Conservation (phyloP, 2,113 vertebrate species). For the Steatornis caripensis region DNA sequence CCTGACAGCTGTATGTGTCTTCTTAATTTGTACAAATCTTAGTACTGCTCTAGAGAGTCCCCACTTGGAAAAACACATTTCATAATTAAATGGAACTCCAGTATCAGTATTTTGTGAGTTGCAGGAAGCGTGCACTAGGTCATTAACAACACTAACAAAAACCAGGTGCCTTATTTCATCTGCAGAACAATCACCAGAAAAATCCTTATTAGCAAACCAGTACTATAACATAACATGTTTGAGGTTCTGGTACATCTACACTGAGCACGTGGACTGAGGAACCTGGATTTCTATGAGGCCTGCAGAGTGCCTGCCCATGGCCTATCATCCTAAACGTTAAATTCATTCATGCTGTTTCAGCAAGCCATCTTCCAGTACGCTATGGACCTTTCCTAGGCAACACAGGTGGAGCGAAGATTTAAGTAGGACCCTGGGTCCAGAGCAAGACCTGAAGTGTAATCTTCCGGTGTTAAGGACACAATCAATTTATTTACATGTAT, state of each 20-base stretch:
- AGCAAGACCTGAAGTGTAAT: neutral
- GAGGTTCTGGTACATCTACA: neutral
- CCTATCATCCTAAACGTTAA: neutral
- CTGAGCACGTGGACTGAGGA: neutral
- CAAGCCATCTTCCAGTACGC: neutral
- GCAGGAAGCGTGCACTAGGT: neutral
- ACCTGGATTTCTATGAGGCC: neutral
- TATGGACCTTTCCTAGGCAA: neutral
- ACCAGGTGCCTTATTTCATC: neutral
- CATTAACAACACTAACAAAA: neutral
- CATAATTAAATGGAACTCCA: neutral
- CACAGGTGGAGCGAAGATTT: neutral
- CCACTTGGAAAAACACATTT: neutral
- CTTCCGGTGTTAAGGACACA: neutral
- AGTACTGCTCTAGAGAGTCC: neutral
- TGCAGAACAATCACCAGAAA: neutral
- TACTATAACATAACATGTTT: neutral
- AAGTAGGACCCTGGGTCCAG: rapidly evolving
- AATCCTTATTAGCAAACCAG: too few species aligned
- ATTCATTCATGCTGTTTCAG: neutral
- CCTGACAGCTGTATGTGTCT: neutral
- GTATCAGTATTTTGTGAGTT: neutral
- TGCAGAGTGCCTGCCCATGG: neutral
- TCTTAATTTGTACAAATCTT: neutral
- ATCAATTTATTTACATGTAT: neutral